Base-by-base conservation (phyloP, 1,140 invertebrate genomes). In the Saccostrea cuccullata region DNA sequence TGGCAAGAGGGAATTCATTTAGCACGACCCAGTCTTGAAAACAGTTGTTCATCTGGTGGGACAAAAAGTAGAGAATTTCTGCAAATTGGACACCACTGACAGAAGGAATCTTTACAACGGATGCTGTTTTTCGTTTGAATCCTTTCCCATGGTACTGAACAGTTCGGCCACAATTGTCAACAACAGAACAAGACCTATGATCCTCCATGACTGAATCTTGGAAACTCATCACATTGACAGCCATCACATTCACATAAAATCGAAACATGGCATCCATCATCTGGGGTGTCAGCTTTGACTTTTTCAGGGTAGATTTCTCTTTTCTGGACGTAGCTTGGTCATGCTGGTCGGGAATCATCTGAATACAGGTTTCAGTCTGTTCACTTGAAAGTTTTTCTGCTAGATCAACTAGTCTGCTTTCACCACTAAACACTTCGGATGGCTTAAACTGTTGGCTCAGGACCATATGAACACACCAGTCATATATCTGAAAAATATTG, bases 401-500 rank as follows among this genome's bases (percentile, higher is more conserved):
- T 20, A 67, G 23, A 20, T 67, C 20, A 20, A 67, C 60, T n/a
- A 67, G 60, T 23, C 23, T 67, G 60, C 20, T 67, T 20, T 67
- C 60, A 67, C 60, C 23, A 23, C 17, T 67, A 9, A 67, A 67
- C n/a, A 67, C 23, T 67, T 67, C 15, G 15, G 60, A 67, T 67
- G 60, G 60, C 60, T 67, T 67, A 23, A 67, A 67, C 23, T 67
- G 60, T 23, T 67, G 60, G 23, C 60, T 67, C 23, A 67, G 23
- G 20, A 82, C 36, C 82, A 82, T 82, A 82, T 47, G 47, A n/a
- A 82, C 82, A 82, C 82, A 82, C 82, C 82, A 82, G 82, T 82
- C 82, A 82, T 82, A 82, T 36, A 82, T 82, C 82, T 82, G 82
- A 40, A 82, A 82, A 47, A 47, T 0, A 47, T 47, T 47, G 47